A percentile compares a stretch with the other conserved stretches of the same genome.
Conservation (phyloP, 2,888 invertebrate species). For the Drosophila nr. perissopoda region DNA sequence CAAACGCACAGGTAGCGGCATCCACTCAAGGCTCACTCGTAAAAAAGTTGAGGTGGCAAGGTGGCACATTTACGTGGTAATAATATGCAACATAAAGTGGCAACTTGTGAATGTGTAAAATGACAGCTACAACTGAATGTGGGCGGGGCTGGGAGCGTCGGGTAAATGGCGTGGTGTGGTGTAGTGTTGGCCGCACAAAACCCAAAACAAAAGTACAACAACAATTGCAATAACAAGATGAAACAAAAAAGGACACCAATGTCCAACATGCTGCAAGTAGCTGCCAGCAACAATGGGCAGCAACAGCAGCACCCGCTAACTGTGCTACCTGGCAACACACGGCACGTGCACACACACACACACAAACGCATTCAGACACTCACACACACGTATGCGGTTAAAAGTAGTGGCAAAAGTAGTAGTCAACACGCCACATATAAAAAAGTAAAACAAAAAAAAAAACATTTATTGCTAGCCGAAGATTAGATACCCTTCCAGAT, state of each 20-base stretch:
- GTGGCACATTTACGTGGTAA: conserved; percentile 73
- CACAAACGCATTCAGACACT: conserved; percentile 5
- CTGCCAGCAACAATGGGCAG: conserved; percentile 42
- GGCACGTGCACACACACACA: conserved; percentile 44
- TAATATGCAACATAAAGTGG: conserved; percentile 80
- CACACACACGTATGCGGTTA: conserved; percentile 68
- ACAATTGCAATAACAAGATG: conserved; percentile 45
- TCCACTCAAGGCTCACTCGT: conserved; percentile 41
- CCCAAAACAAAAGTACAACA: conserved; percentile 53
- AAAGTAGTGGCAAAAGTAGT: conserved; percentile 71
- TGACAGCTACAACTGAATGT: conserved; percentile 66
- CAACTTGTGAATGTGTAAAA: conserved; percentile 81
- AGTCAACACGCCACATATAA: conserved; percentile 52
- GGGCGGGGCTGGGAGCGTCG: not conserved
- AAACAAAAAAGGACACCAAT: conserved; percentile 22
- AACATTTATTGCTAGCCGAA: not conserved
- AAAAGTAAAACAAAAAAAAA: not conserved
- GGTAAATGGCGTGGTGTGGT: not conserved
- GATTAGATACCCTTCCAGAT: not conserved
- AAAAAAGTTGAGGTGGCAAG: conserved; percentile 64
- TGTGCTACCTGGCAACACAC: conserved; percentile 57
- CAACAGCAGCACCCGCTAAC: conserved; percentile 35
- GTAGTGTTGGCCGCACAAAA: conserved; percentile 45
- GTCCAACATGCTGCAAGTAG: conserved; percentile 48
- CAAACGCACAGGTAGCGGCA: conserved; percentile 9